Evolutionary conservation across 2,797 vertebrate genomes (phyloP).

Genomic region (Myotis daubentonii): DNA sequence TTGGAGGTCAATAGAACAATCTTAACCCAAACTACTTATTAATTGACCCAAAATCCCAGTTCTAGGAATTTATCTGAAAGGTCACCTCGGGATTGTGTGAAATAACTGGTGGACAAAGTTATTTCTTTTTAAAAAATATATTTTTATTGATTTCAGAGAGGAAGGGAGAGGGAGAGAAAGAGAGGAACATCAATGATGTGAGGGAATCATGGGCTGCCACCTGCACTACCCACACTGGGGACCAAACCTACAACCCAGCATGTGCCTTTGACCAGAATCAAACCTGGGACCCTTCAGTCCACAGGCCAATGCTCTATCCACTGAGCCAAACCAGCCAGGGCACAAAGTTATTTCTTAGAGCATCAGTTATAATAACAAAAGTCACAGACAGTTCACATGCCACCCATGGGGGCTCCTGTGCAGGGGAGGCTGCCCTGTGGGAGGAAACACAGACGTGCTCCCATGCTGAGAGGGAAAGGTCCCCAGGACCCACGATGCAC

Average conservation of each 20-base stretch:
- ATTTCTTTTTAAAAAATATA: no score
- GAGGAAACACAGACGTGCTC: background rate
- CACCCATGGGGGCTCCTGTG: background rate
- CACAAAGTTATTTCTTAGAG: background rate
- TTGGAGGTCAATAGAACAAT: background rate
- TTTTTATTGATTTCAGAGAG: no score
- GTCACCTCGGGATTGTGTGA: background rate
- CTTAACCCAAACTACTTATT: background rate
- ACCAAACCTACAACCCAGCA: no score
- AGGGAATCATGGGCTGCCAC: rapidly evolving
- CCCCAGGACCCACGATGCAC: background rate
- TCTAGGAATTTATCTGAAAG: background rate
- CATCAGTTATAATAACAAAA: background rate
- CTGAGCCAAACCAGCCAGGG: no score
- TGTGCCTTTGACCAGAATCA: no score
- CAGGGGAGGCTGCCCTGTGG: background rate
- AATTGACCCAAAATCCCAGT: background rate
- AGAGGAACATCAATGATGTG: no score
- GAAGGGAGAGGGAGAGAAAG: no score
- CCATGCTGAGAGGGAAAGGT: background rate
- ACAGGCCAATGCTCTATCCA: no score
- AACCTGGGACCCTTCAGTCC: no score
- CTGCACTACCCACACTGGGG: no score
- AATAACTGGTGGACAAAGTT: background rate
- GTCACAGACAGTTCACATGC: background rate